phyloP scores from a whole-genome alignment of 2,113 vertebrate genomes.

The Carettochelys insculpta region DNA sequence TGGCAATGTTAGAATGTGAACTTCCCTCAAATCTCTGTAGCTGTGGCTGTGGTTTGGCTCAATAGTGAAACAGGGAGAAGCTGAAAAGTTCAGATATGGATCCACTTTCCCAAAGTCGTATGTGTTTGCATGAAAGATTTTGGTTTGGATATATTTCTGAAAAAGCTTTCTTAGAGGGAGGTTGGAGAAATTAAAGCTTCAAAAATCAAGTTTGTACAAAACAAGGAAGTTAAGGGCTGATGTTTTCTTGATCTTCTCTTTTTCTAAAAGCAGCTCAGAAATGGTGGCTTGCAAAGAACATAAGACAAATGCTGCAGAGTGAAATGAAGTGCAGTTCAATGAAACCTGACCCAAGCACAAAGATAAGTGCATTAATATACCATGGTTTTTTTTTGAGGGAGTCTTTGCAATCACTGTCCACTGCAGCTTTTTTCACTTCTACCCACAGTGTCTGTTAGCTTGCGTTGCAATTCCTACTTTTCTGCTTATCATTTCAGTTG shows the following conservation, averaged over 20 bases:
- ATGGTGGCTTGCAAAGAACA: not conserved
- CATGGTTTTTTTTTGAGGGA: not conserved
- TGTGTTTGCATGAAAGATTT: not conserved
- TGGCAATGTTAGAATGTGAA: not conserved
- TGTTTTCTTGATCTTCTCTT: not conserved
- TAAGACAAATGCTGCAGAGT: slow-evolving; percentile 25
- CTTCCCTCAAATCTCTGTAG: not conserved
- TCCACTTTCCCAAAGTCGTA: not conserved
- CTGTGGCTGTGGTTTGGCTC: not conserved
- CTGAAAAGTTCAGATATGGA: not conserved
- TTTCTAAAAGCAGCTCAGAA: slow-evolving; percentile 16
- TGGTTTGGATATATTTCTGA: not conserved
- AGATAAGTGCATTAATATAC: slow-evolving; percentile 3
- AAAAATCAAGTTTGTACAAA: slow-evolving; percentile 1
- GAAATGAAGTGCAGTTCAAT: slow-evolving; percentile 4
- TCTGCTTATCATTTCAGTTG: slow-evolving; percentile 30
- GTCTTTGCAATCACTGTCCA: slow-evolving; percentile 27
- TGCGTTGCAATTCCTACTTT: not conserved
- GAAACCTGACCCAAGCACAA: slow-evolving; percentile 46
- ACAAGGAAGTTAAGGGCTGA: not conserved
- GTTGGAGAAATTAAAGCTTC: not conserved
- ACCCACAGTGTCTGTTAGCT: slow-evolving; percentile 30
- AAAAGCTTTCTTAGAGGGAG: not conserved
- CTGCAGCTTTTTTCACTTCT: slow-evolving; percentile 11
- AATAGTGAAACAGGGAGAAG: not conserved